These are phyloP conservation scores for Oncorhynchus gorbuscha DNA, from an alignment of 2,113 vertebrate genomes.

Conservation along the genomic window DNA sequence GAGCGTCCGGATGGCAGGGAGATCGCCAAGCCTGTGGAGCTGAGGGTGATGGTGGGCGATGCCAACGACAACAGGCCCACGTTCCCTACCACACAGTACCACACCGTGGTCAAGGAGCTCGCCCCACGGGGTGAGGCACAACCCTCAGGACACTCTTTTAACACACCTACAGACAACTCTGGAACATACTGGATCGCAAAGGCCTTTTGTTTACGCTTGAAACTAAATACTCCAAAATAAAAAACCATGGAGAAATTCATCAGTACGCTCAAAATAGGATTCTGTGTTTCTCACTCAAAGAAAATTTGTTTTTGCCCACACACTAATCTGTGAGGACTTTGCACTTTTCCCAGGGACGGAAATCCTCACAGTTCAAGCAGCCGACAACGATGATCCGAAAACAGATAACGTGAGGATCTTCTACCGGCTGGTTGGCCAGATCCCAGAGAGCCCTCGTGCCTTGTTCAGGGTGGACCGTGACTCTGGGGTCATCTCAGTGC, in stretches of 20 bases:
- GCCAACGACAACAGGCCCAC: slow-evolving; percentile 75
- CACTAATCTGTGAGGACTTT: background rate
- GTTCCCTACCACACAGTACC: slow-evolving; percentile 72
- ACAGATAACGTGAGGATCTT: slow-evolving; percentile 73
- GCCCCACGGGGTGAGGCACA: slow-evolving; percentile 51
- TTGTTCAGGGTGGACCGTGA: slow-evolving; percentile 72
- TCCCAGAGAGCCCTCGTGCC: slow-evolving; percentile 72
- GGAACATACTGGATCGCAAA: slow-evolving; percentile 20
- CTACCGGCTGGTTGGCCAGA: slow-evolving; percentile 70
- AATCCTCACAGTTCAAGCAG: slow-evolving; percentile 72
- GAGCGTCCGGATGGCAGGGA: slow-evolving; percentile 70
- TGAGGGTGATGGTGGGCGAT: slow-evolving; percentile 72
- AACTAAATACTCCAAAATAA: slow-evolving; percentile 44
- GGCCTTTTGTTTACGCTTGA: slow-evolving; percentile 56
- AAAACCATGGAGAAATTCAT: background rate
- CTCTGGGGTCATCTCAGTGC: slow-evolving; percentile 68
- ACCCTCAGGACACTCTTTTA: too few species aligned
- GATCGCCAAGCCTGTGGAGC: slow-evolving; percentile 67
- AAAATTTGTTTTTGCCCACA: background rate
- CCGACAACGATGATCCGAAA: slow-evolving; percentile 77
- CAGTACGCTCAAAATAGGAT: background rate
- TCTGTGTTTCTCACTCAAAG: background rate
- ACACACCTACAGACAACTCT: background rate
- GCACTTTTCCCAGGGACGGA: slow-evolving; percentile 66
- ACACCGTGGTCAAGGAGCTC: slow-evolving; percentile 72